These are phyloP conservation scores for Phalanger gymnotis DNA, from an alignment of 2,797 vertebrate genomes.

Conservation along the genomic window DNA sequence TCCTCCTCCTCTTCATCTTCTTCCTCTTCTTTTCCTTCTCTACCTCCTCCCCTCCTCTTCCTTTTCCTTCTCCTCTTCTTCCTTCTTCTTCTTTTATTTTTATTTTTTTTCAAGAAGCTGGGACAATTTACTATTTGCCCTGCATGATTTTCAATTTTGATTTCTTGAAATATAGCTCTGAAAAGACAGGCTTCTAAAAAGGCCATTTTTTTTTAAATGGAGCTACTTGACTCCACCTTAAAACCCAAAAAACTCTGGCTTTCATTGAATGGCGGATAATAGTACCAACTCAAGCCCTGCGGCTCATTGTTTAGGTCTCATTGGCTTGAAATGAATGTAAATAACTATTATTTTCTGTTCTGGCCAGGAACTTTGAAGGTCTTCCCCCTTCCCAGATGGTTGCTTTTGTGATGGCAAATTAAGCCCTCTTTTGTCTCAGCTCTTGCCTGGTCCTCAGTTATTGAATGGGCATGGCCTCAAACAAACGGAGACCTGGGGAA, in stretches of 20 bases:
- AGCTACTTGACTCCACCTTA: too few species aligned
- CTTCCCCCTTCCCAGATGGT: background rate
- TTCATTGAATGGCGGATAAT: background rate
- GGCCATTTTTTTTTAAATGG: too few species aligned
- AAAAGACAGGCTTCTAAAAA: background rate
- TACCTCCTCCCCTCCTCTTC: too few species aligned
- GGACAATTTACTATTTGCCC: background rate
- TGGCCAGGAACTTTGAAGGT: background rate
- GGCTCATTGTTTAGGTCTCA: background rate
- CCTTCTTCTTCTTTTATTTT: too few species aligned
- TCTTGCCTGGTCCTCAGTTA: background rate
- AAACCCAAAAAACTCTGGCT: background rate
- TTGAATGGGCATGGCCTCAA: background rate
- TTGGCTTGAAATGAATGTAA: background rate
- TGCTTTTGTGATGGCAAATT: background rate
- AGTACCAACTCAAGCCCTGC: background rate
- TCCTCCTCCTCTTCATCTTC: too few species aligned
- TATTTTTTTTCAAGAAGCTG: background rate
- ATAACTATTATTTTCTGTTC: background rate
- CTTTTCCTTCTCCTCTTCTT: background rate
- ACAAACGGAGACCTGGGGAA: background rate
- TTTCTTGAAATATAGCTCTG: background rate
- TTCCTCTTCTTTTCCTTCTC: background rate
- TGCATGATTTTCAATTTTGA: background rate
- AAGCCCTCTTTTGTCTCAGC: background rate